phyloP scores from a whole-genome alignment of 2,888 invertebrate genomes.

The Himalopsyche japonica region DNA sequence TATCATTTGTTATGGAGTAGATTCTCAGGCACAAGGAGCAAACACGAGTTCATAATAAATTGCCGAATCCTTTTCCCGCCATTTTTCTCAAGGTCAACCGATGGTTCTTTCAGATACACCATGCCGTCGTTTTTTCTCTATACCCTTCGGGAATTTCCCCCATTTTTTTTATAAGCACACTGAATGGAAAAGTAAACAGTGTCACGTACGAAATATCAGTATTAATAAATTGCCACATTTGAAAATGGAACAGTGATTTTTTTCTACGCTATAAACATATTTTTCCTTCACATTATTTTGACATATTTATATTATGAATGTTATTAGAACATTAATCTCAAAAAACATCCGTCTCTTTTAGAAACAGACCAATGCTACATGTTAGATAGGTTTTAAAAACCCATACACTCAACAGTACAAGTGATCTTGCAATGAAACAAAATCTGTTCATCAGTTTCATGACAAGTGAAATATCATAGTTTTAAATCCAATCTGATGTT shows the following conservation, averaged over 20 bases:
- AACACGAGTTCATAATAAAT: not conserved
- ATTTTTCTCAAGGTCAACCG: not conserved
- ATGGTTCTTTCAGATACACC: conserved; percentile 1
- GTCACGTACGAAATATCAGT: not conserved
- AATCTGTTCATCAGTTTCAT: no score
- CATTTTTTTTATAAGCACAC: not conserved
- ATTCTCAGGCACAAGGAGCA: not conserved
- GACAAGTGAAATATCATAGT: no score
- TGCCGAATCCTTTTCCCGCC: not conserved
- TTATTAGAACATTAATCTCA: not conserved
- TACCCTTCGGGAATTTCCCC: not conserved
- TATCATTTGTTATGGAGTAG: conserved; percentile 1
- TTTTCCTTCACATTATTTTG: not conserved
- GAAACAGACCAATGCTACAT: no score
- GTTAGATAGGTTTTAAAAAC: no score
- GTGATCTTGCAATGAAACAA: no score
- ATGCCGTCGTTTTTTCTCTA: not conserved
- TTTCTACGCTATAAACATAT: not conserved
- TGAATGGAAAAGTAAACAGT: not conserved
- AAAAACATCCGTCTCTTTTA: not conserved
- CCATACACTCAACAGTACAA: no score
- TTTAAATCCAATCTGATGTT: no score
- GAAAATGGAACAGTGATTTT: not conserved
- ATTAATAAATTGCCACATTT: conserved; percentile 1
- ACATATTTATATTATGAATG: not conserved